These are phyloP conservation scores for Alethe castanea DNA, from an alignment of 2,113 vertebrate genomes.

Conservation along the genomic window DNA sequence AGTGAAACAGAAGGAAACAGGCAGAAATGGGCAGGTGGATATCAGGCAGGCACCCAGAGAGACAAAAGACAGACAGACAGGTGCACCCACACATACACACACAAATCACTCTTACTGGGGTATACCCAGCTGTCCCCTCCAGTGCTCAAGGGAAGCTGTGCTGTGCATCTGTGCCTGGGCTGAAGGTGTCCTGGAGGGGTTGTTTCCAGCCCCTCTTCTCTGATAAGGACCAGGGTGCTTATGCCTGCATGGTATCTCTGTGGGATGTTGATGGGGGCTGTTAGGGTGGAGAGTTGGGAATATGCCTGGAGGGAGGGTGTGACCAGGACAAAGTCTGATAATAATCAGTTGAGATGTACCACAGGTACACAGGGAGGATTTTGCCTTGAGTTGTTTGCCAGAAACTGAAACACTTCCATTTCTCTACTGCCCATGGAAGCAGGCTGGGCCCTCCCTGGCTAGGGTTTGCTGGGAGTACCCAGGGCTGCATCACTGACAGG, in stretches of 20 bases:
- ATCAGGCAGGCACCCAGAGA: neutral
- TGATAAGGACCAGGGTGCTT: neutral
- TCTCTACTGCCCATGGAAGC: accelerated
- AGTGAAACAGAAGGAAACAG: neutral
- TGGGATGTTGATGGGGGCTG: neutral
- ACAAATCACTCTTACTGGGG: no score
- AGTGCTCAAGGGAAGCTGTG: neutral
- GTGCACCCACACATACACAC: no score
- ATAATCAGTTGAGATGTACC: neutral
- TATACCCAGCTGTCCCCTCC: neutral
- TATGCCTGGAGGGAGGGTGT: neutral
- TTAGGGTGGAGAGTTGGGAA: neutral
- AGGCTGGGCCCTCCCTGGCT: neutral
- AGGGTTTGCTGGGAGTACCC: neutral
- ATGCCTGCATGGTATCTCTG: accelerated
- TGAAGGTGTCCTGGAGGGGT: accelerated
- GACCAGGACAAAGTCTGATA: neutral
- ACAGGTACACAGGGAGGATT: neutral
- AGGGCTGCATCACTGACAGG: neutral
- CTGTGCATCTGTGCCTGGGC: no score
- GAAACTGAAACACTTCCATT: neutral
- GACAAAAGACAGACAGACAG: neutral
- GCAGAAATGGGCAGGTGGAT: neutral
- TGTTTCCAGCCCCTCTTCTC: neutral
- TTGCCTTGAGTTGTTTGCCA: neutral